Evolutionary conservation across 2,888 invertebrate species (phyloP).

Genomic region (Stramonita haemastoma): DNA sequence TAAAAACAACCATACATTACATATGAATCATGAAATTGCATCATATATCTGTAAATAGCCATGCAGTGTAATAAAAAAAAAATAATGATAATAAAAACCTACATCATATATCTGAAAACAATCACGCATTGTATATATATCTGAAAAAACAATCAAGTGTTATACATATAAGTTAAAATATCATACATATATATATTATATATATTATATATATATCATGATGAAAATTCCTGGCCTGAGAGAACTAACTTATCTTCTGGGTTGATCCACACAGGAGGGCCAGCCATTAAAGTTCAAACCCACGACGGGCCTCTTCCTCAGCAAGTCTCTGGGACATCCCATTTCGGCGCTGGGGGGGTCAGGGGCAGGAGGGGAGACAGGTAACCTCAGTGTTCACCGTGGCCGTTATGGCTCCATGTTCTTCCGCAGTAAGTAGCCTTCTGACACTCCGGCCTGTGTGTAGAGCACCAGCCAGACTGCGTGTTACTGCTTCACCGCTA

Average conservation of each 20-base stretch:
- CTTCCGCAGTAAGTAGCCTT: constrained; percentile 50
- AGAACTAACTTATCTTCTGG: not conserved
- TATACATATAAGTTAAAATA: too few species aligned
- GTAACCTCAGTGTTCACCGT: constrained; percentile 41
- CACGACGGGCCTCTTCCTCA: constrained; percentile 32
- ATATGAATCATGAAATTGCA: too few species aligned
- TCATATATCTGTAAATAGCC: too few species aligned
- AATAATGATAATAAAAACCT: too few species aligned
- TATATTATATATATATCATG: too few species aligned
- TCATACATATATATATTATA: too few species aligned
- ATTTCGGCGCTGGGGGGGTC: constrained; percentile 6
- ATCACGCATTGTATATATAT: too few species aligned
- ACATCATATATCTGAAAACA: too few species aligned
- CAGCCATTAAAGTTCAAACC: constrained; percentile 37
- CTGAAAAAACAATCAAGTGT: too few species aligned
- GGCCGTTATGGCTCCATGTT: constrained; percentile 45
- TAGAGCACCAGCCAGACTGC: constrained; percentile 31
- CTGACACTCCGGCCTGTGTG: constrained; percentile 20
- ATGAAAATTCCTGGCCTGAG: too few species aligned
- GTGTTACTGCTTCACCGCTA: not conserved
- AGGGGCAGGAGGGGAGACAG: constrained; percentile 31
- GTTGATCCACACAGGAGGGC: constrained; percentile 10
- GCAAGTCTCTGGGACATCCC: constrained; percentile 39
- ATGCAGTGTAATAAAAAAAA: too few species aligned
- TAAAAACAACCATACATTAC: too few species aligned